Percentiles rank a stretch among this genome's conserved stretches.
Evolutionary conservation across 2,888 invertebrate genomes (phyloP).

Genomic region (Bibio marci): DNA sequence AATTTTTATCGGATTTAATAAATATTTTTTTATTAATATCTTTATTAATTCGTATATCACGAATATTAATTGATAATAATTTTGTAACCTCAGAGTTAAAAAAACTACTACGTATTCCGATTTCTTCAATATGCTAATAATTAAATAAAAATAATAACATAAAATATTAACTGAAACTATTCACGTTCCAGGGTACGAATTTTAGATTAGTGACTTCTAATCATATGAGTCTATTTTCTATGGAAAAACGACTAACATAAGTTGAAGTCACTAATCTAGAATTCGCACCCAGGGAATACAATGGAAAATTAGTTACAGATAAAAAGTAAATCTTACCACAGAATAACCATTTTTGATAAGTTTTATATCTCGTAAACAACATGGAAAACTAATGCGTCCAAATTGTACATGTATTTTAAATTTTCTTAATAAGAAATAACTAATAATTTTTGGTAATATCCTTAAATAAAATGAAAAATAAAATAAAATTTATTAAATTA

Average conservation of each 20-base stretch:
- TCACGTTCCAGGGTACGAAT: background rate
- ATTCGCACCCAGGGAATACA: constrained; percentile 1
- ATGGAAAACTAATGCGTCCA: constrained; percentile 65
- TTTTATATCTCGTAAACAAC: constrained; percentile 63
- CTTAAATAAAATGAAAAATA: constrained; percentile 29
- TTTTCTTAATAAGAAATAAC: constrained; percentile 65
- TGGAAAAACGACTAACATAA: background rate
- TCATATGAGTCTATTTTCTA: too few species aligned
- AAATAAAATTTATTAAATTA: background rate
- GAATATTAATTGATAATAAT: constrained; percentile 62
- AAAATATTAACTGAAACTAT: constrained; percentile 4
- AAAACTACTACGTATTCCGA: constrained; percentile 71
- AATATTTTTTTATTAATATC: constrained; percentile 35
- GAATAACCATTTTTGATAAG: constrained; percentile 63
- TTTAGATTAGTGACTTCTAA: background rate
- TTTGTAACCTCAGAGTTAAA: constrained; percentile 79
- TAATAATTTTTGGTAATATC: constrained; percentile 57
- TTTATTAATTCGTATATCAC: constrained; percentile 64
- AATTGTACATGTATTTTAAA: constrained; percentile 64
- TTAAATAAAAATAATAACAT: too few species aligned
- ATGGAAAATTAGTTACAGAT: background rate
- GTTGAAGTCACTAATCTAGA: background rate
- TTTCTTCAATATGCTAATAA: constrained; percentile 75
- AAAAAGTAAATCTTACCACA: constrained; percentile 38
- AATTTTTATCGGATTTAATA: constrained; percentile 9